These are phyloP conservation scores for Lerista edwardsae DNA, from an alignment of 2,797 vertebrate genomes.

Conservation along the genomic window DNA sequence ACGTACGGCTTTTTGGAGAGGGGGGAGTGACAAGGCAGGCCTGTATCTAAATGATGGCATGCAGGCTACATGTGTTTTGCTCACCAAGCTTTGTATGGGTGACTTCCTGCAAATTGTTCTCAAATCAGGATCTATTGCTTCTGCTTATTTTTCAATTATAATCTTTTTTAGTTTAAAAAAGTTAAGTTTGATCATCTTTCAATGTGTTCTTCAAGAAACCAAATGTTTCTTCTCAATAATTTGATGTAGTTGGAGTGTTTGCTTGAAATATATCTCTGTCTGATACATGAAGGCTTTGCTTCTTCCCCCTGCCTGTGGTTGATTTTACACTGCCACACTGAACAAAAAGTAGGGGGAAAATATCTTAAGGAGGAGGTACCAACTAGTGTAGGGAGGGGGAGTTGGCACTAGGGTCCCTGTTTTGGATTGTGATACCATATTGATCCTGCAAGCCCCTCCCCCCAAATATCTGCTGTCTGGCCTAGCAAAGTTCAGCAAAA, in stretches of 20 bases:
- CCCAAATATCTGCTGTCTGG: not conserved
- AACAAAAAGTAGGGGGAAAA: not conserved
- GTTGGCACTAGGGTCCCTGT: not conserved
- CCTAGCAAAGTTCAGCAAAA: not conserved
- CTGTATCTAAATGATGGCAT: slow-evolving; percentile 36
- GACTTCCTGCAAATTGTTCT: slow-evolving; percentile 27
- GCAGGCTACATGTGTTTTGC: slow-evolving; percentile 9
- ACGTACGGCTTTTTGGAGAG: slow-evolving; percentile 59
- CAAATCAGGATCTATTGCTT: slow-evolving; percentile 2
- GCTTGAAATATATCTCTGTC: not conserved
- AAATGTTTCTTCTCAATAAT: not conserved
- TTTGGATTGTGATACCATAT: not conserved
- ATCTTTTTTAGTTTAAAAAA: not conserved
- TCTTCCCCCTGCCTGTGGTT: not conserved
- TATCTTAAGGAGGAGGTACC: too few species aligned
- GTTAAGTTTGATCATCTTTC: not conserved
- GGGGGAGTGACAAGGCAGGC: slow-evolving; percentile 43
- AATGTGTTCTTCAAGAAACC: not conserved
- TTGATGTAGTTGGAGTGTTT: not conserved
- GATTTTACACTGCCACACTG: not conserved
- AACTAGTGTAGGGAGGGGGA: not conserved
- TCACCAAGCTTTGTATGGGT: slow-evolving; percentile 15
- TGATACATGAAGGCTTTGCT: slow-evolving; percentile 11
- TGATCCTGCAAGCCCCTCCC: not conserved
- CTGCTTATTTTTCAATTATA: slow-evolving; percentile 41